Evolutionary conservation across 2,888 invertebrate genomes (phyloP).

Genomic region (Scrobipalpa atriplicella): DNA sequence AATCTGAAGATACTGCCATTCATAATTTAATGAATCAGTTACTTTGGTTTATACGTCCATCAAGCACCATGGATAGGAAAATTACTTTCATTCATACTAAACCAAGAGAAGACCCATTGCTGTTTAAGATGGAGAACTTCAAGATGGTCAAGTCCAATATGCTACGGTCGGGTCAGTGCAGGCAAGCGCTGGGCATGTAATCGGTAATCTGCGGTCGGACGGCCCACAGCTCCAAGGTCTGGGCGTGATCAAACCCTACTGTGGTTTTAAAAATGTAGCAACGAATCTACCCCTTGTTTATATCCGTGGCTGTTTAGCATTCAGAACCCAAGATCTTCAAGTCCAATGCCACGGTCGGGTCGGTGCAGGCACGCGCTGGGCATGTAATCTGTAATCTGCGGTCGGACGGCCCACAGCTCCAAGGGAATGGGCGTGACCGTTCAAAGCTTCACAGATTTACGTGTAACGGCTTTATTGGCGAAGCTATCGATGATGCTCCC

Average conservation of each 20-base stretch:
- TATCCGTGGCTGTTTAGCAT: neutral
- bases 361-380: constrained; percentile 26
- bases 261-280: too few species aligned
- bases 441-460: constrained; percentile 6
- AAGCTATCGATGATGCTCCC: neutral
- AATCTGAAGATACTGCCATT: too few species aligned
- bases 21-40: too few species aligned
- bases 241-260: constrained; percentile 11
- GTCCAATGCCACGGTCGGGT: constrained; percentile 4
- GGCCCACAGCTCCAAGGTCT: neutral
- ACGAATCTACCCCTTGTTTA: too few species aligned
- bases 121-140: too few species aligned
- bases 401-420: constrained; percentile 25
- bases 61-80: too few species aligned
- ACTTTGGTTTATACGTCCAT: too few species aligned
- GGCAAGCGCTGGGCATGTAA: constrained; percentile 30
- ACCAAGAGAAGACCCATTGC: too few species aligned
- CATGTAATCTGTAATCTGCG: constrained; percentile 33
- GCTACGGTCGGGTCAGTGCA: constrained; percentile 16
- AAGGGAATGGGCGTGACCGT: constrained; percentile 25
- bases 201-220: constrained; percentile 32
- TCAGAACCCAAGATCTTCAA: neutral
- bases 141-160: too few species aligned
- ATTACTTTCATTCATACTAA: too few species aligned
- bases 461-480: neutral